Percentiles rank a stretch among this genome's conserved stretches.
phyloP scores from a whole-genome alignment of 1,140 invertebrate genomes.

The Tribolium madens region DNA sequence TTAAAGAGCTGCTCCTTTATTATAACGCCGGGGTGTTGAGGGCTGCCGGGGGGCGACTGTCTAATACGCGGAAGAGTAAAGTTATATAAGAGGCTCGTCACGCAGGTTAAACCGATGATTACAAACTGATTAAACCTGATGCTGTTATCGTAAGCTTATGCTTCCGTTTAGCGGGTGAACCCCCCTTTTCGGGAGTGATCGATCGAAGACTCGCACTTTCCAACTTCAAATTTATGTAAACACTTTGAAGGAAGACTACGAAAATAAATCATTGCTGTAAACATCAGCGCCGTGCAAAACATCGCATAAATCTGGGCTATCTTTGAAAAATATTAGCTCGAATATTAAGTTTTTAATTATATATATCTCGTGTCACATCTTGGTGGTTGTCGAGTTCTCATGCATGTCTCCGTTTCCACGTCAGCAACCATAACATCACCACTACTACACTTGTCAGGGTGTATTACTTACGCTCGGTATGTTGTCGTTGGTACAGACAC shows the following conservation, averaged over 20 bases:
- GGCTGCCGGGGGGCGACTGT: conserved; percentile 14
- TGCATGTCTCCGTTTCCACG: conserved; percentile 42
- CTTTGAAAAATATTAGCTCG: conserved; percentile 4
- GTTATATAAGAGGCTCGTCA: conserved; percentile 58
- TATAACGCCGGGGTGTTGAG: conserved; percentile 14
- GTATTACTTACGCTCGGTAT: conserved; percentile 95
- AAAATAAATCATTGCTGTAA: conserved; percentile 40
- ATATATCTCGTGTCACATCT: conserved; percentile 15
- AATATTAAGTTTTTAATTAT: conserved; percentile 27
- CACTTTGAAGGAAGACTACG: conserved; percentile 26
- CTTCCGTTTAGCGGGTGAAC: conserved; percentile 47
- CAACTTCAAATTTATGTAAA: conserved; percentile 41
- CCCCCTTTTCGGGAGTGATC: conserved; percentile 7
- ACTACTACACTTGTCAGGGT: conserved; percentile 40
- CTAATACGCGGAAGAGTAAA: conserved; percentile 55
- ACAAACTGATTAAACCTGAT: conserved; percentile 60
- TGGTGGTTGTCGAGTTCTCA: conserved; percentile 39
- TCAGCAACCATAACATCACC: conserved; percentile 37
- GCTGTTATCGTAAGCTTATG: conserved; percentile 57
- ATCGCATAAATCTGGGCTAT: background rate
- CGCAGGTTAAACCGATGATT: conserved; percentile 62
- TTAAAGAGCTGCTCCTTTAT: conserved; percentile 51
- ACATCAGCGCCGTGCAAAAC: background rate
- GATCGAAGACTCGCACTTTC: conserved; percentile 23
- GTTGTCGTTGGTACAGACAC: conserved; percentile 98